Base-by-base conservation (phyloP, 92 coral and sea anemone species). In the Actinostola sp. region DNA sequence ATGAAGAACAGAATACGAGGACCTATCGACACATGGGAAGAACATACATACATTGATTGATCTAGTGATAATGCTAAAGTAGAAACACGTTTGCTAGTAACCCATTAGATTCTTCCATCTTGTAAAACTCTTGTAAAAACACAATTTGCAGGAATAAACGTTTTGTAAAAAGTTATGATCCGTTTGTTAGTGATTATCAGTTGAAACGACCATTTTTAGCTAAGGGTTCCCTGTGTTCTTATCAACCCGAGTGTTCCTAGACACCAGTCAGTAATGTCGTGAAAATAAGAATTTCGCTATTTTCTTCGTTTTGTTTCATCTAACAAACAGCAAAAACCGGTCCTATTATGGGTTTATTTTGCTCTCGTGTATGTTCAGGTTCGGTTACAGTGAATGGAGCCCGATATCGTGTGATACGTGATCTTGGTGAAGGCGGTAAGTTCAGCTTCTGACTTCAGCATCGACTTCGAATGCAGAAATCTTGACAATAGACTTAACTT, bases 361-460 rank as follows among this genome's bases (percentile, higher is more conserved):
- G 92, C 41, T 81, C 92, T 23, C 54, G 76, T 16, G 69, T 82
- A 13, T 86, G 75, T 70, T 76, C 71, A 38, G 81, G 88, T 46
- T 70, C 87, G 28, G 92, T 95, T 41, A 88, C 92, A 35, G 85
- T 95, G 1, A 95, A 95, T 66, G 95, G 99, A 27, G 80, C 76
- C 26, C 82, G 89, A 19, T 95, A 95, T 70, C 82, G 89, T 34
- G 87, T 95, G 24, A 91, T 91, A 8, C 89, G 80, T 61, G 95
- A 95, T 58, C 85, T 95, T 42, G 99, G 99, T n/a, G 99, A 95
- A 75, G 99, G 99, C 64, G 99, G 99, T 95, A 74, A 73, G 57
- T 23, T 13, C 14, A 15, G n/a, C 15, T 26, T 6, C 7, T 21
- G 43, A 25, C 25, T 28, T 20, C 0, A 21, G 5, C 14, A 45